Evolutionary conservation across 2,888 invertebrate species (phyloP), one percentile per base, ranked within the genome.

Genomic region (Pediacus dermestoides): DNA sequence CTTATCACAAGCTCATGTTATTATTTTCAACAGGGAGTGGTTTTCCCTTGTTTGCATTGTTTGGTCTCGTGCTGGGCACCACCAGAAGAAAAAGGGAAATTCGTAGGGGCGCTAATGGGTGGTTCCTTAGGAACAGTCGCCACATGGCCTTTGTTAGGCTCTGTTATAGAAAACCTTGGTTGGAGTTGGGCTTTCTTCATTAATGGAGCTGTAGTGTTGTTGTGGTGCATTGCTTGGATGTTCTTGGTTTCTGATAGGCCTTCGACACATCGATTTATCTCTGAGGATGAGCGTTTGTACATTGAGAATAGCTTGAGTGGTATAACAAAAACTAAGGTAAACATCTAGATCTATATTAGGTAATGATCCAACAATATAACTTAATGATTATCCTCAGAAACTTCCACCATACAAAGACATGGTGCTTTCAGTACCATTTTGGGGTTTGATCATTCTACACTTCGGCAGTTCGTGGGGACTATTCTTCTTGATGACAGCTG

Each of bases 381-480:
- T n/a, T n/a, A n/a, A n/a, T n/a, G n/a, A n/a, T n/a, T n/a, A n/a
- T n/a, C n/a, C n/a, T n/a, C 71, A 85, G 77, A 69, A 75, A 39
- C 70, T 80, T 30, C 83, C 83, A 1, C 87, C 87, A 1, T 74
- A 83, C 50, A 74, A 68, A 52, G 68, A 71, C 16, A 79, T 87
- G 21, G 44, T 78, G 9, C 63, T 74, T 1, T 86, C 85, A 0
- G 47, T 83, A 30, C 85, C 85, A 9, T 85, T 86, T 63, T 71
- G 81, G 66, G 78, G 82, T 0, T 71, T 87, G 57, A 52, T 74
- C 6, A 53, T 81, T 1, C 70, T 84, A 13, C 87, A 87, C 54
- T 86, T 81, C 54, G 87, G 87, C 22, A 87, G 83, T 57, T 68
- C 85, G 40, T 87, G 86, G 80, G 82, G 87, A 1, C 63, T 87